Evolutionary conservation across 2,113 vertebrate genomes (phyloP), one percentile per base, ranked within the genome.

Genomic region (Andinoacara biseriatus): DNA sequence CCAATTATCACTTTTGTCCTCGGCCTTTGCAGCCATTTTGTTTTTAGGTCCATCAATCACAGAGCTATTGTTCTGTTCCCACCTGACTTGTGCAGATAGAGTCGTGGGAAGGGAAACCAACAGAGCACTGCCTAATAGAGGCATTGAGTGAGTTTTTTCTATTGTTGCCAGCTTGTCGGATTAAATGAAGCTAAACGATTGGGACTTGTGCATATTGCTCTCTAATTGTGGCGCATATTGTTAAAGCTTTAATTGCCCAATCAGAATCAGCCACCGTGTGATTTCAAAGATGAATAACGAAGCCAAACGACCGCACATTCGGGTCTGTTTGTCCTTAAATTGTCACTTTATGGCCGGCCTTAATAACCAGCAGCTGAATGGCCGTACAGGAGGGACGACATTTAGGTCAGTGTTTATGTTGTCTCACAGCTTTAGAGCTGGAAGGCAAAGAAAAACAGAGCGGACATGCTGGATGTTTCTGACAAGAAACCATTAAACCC

Each of bases 101-200:
- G 78, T 58, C 35, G 22, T 62, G 56, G 76, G 78, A 78, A 60
- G 82, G 82, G 58, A 85, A 86, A 76, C 77, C 62, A 80, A 59
- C 78, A 88, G 85, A 88, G 81, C 72, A 46, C 35, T 67, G n/a
- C 33, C 83, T 83, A 88, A 88, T 79, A 57, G 81, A 80, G 31
- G 81, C 18, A 77, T 52, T 83, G 85, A 91, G 72, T 54, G 82
- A 88, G 58, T 82, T 84, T 76, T 40, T 62, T 78, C 81, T 29
- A 86, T 91, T 91, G 91, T 91, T 79, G 83, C 58, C 72, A 69
- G 82, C 76, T 86, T 90, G 86, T 84, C 31, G 84, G 90, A 90
- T 93, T 91, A 92, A 90, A 91, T 85, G 78, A 84, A 84, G 86
- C 87, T 75, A 80, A 88, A 76, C 46, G 52, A 92, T 89, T 84